These are phyloP conservation scores for Drosophila nr. perissopoda DNA, from an alignment of 2,888 invertebrate species.

Conservation along the genomic window DNA sequence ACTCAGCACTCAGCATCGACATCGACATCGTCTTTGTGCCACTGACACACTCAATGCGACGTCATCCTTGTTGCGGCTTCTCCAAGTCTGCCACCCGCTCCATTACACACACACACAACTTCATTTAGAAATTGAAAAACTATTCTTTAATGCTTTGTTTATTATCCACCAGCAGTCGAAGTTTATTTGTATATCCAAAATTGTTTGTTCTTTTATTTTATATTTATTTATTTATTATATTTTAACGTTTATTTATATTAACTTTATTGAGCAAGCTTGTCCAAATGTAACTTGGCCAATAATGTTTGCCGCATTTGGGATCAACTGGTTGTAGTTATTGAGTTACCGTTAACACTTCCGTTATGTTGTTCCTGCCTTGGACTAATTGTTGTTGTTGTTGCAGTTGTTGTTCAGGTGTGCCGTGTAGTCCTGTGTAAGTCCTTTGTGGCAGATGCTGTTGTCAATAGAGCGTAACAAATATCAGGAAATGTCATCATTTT, in stretches of 20 bases:
- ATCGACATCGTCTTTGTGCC: slow-evolving; percentile 26
- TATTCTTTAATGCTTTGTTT: no score
- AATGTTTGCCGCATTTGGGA: background rate
- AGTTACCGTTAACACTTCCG: slow-evolving; percentile 73
- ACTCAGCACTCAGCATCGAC: background rate
- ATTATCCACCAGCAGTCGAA: no score
- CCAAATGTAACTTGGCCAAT: background rate
- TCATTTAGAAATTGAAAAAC: background rate
- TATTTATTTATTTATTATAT: background rate
- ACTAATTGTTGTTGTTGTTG: slow-evolving; percentile 49
- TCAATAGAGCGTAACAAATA: slow-evolving; percentile 71
- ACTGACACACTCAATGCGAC: slow-evolving; percentile 64
- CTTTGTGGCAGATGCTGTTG: slow-evolving; percentile 55
- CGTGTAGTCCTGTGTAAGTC: slow-evolving; percentile 22
- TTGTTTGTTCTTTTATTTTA: background rate
- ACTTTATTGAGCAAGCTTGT: background rate
- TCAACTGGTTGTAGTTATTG: slow-evolving; percentile 1
- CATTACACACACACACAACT: background rate
- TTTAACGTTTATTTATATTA: background rate
- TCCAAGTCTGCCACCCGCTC: background rate
- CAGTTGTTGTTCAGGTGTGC: slow-evolving; percentile 10
- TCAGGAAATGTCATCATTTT: slow-evolving; percentile 82
- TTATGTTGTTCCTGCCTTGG: slow-evolving; percentile 41
- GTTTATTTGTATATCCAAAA: background rate
- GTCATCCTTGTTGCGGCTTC: slow-evolving; percentile 15